Evolutionary conservation across 2,113 vertebrate genomes (phyloP), one percentile per base, ranked within the genome.

Genomic region (Cranoglanis bouderius): DNA sequence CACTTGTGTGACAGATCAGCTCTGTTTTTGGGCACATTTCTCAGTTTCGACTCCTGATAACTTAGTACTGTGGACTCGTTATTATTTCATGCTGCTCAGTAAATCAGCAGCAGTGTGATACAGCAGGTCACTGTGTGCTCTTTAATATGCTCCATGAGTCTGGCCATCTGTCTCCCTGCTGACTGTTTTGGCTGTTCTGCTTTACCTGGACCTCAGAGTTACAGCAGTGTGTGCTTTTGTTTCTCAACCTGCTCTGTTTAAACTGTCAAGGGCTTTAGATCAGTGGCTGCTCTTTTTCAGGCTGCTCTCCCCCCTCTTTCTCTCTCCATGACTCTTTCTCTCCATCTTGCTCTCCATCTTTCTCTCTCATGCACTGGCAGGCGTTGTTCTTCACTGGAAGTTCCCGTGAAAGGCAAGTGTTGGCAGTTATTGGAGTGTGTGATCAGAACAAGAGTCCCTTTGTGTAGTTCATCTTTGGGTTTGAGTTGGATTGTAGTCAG

Each of bases 61-160:
- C 35, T 67, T 53, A 5, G 7, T 49, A 6, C 10, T 24, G 18
- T 85, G 65, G 46, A 82, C 81, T 55, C 1, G 1, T 49, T 51
- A 10, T 85, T 70, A 32, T 49, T 67, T 49, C 38, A 49, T 84
- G 83, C 83, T 80, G 63, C 72, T 67, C 51, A 35, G 29, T 88
- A 85, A 88, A 88, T 88, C 82, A 83, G 49, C 24, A 57, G 40
- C 49, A 40, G 9, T 16, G 19, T 90, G 78, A 86, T 87, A 38
- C 43, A 32, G 46, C 40, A n/a, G 43, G 89, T 83, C 88, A 16
- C 26, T 55, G n/a, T 77, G 51, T 78, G 75, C 59, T 89, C 82
- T 88, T 83, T 89, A 85, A 70, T 85, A 82, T 82, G 80, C 70
- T 85, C 21, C n/a, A 63, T 53, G 46, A 65, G 26, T n/a, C 55